phyloP scores from a whole-genome alignment of 2,113 vertebrate species.

The Centropristis striata region DNA sequence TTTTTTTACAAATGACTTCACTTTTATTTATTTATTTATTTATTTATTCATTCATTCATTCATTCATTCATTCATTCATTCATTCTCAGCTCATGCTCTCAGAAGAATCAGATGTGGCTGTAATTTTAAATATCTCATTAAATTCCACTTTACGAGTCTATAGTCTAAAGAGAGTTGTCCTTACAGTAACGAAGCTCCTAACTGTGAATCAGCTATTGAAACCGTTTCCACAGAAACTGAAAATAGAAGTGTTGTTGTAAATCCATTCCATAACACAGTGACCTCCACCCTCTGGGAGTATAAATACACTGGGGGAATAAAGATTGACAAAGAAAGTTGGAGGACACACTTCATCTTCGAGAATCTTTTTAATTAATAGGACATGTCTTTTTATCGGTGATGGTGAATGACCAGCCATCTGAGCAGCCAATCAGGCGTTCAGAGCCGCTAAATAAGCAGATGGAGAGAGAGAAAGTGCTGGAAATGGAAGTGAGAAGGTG shows the following conservation, averaged over 20 bases:
- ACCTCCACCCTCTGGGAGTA: neutral
- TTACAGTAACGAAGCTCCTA: neutral
- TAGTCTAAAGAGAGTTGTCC: neutral
- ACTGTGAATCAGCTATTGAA: neutral
- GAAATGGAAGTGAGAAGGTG: conserved; percentile 14
- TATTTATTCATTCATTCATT: no score
- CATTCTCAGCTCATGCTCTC: no score
- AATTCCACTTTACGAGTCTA: neutral
- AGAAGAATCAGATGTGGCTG: no score
- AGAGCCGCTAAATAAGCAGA: conserved; percentile 1
- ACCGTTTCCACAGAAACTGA: neutral
- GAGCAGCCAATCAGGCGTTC: conserved; percentile 7
- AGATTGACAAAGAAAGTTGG: neutral
- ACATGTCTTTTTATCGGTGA: neutral
- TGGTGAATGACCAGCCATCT: neutral
- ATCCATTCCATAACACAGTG: neutral
- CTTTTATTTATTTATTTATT: no score
- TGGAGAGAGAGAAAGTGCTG: neutral
- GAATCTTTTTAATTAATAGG: neutral
- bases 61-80: no score
- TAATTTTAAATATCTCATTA: neutral
- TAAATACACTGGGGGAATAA: neutral
- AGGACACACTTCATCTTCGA: neutral
- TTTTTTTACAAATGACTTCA: no score
- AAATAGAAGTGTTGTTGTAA: neutral